Conservation (phyloP, 2,888 invertebrate species). For the Pristionchus entomophagus region DNA sequence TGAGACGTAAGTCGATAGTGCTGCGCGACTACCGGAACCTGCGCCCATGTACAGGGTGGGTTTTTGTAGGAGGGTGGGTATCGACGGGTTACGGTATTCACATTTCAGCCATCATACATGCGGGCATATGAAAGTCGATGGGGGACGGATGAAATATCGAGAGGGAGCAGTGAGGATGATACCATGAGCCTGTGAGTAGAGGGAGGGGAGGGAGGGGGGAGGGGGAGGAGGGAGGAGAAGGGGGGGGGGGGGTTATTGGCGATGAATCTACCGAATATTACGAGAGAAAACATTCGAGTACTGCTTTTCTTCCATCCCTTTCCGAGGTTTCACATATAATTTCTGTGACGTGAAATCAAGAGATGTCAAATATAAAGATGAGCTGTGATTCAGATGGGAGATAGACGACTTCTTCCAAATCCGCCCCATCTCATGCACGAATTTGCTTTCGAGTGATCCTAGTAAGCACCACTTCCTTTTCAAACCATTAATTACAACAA, state of each 20-base stretch:
- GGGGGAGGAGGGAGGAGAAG: background rate
- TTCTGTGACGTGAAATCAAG: too few species aligned
- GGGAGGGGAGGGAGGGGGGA: background rate
- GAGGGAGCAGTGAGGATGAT: slow-evolving; percentile 44
- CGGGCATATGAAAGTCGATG: slow-evolving; percentile 40
- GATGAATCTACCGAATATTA: too few species aligned
- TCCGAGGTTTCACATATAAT: too few species aligned
- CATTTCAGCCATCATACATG: slow-evolving; percentile 41
- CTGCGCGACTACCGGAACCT: slow-evolving; percentile 58
- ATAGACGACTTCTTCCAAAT: slow-evolving; percentile 45
- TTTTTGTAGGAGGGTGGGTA: background rate
- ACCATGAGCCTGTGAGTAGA: slow-evolving; percentile 22
- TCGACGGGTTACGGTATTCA: background rate
- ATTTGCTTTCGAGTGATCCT: slow-evolving; percentile 18
- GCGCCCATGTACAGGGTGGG: slow-evolving; percentile 60
- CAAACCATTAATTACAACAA: too few species aligned
- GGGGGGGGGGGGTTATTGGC: background rate
- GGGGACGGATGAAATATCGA: slow-evolving; percentile 41
- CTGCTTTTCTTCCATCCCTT: too few species aligned
- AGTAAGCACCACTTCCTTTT: background rate
- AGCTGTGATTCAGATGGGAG: background rate
- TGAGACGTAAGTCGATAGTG: slow-evolving; percentile 62
- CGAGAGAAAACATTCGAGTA: too few species aligned
- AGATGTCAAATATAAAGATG: background rate
- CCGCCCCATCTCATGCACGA: slow-evolving; percentile 39